Conservation (phyloP, 2,888 invertebrate species). For the Tenthredo distinguenda region DNA sequence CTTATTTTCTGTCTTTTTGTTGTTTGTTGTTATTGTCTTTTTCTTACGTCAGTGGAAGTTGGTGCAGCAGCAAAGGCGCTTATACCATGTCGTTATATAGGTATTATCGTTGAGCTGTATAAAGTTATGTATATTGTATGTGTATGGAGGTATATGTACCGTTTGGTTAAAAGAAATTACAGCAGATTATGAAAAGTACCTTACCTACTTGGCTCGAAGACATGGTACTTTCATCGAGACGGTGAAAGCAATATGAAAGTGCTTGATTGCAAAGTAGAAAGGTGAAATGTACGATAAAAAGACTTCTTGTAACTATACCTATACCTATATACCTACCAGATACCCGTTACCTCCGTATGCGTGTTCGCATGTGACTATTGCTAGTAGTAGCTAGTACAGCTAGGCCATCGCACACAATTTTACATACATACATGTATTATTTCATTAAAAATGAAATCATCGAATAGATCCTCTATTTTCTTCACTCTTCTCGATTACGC, state of each 20-base stretch:
- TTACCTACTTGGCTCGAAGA: conserved; percentile 67
- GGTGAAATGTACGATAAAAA: conserved; percentile 78
- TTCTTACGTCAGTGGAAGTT: no score
- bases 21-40: no score
- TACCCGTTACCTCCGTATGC: no score
- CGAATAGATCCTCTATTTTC: no score
- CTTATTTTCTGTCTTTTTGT: no score
- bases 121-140: neutral
- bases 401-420: neutral
- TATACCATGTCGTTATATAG: no score
- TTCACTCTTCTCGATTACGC: no score
- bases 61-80: no score
- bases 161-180: conserved; percentile 2
- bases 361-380: no score
- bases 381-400: neutral
- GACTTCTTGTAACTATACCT: conserved; percentile 66
- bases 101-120: neutral
- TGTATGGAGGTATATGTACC: neutral
- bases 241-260: conserved; percentile 79
- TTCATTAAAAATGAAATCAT: no score
- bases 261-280: conserved; percentile 79
- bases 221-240: conserved; percentile 76
- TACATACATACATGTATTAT: no score
- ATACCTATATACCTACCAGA: conserved; percentile 68
- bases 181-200: neutral